phyloP scores from a whole-genome alignment of 2,888 invertebrate species.

The Eretmocerus hayati region DNA sequence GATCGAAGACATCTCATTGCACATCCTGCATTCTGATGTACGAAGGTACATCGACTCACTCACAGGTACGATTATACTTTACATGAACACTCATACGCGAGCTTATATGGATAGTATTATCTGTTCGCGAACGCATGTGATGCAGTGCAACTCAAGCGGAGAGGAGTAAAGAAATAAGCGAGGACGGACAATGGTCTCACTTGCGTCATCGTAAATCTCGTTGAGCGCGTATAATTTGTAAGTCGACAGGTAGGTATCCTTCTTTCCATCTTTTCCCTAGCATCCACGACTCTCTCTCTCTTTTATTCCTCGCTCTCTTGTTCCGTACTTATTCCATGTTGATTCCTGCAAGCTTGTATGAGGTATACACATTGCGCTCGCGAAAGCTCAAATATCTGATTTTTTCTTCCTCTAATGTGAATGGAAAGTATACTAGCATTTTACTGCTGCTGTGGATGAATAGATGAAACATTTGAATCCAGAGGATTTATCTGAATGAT shows the following conservation, averaged over 20 bases:
- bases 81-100: too few relatives aligned
- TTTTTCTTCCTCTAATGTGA: too few relatives aligned
- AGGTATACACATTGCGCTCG: too few relatives aligned
- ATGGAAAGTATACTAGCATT: too few relatives aligned
- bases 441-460: too few relatives aligned
- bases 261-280: constrained; percentile 1
- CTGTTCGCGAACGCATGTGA: not conserved
- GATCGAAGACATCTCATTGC: not conserved
- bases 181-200: constrained; percentile 44
- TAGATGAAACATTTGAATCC: too few relatives aligned
- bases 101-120: constrained; percentile 12
- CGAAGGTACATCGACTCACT: too few relatives aligned
- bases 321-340: too few relatives aligned
- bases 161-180: constrained; percentile 17
- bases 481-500: too few relatives aligned
- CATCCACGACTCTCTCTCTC: not conserved
- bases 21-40: not conserved
- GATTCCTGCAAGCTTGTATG: too few relatives aligned
- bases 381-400: too few relatives aligned
- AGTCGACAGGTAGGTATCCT: constrained; percentile 39
- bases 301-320: not conserved
- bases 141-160: not conserved
- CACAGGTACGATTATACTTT: too few relatives aligned
- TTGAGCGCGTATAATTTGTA: constrained; percentile 47
- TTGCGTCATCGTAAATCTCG: constrained; percentile 47